Percentiles rank a stretch among this genome's conserved stretches.
Evolutionary conservation across 2,113 vertebrate species (phyloP).

Genomic region (Bettongia penicillata): DNA sequence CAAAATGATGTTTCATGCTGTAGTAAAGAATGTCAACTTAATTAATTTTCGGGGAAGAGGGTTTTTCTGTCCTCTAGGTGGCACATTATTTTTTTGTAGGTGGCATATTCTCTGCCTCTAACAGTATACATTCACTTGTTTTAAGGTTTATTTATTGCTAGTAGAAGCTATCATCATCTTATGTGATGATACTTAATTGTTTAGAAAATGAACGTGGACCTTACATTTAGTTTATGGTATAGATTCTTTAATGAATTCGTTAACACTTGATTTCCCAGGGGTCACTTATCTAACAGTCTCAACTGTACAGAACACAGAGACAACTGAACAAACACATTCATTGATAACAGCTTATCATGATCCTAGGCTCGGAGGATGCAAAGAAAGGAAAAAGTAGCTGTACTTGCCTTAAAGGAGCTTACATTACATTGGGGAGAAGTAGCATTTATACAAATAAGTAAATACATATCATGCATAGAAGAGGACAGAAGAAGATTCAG

Average conservation of each 20-base stretch:
- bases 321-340: not conserved
- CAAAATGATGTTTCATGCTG: conserved; percentile 29
- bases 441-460: no score
- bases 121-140: no score
- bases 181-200: conserved; percentile 11
- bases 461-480: no score
- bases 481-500: no score
- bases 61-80: conserved; percentile 29
- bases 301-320: conserved; percentile 12
- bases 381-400: not conserved
- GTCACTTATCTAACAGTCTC: conserved; percentile 6
- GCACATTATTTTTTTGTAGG: conserved; percentile 8
- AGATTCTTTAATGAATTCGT: not conserved
- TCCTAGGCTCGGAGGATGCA: no score
- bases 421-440: no score
- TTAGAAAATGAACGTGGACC: conserved; percentile 8
- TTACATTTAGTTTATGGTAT: not conserved
- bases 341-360: not conserved
- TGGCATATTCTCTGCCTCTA: not conserved
- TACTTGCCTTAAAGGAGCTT: no score
- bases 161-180: conserved; percentile 8
- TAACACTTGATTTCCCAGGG: conserved; percentile 17
- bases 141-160: not conserved
- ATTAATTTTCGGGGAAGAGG: not conserved
- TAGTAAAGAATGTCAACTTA: not conserved